Conservation (phyloP, 2,797 vertebrate genomes). For the Silurus aristotelis region DNA sequence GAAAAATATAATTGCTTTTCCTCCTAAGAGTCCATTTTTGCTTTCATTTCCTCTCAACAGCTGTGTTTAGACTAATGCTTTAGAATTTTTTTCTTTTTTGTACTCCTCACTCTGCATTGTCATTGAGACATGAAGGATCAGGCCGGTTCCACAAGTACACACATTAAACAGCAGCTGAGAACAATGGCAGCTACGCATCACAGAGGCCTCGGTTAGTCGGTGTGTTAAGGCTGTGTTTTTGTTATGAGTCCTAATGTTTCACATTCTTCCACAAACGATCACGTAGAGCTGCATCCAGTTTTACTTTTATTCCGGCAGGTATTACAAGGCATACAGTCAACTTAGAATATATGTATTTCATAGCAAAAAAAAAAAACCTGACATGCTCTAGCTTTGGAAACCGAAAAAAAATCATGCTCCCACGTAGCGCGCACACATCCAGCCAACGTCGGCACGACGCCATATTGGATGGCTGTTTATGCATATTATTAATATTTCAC, state of each 20-base stretch:
- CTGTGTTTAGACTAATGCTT: conserved; percentile 34
- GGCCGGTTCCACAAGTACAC: conserved; percentile 13
- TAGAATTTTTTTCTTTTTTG: conserved; percentile 19
- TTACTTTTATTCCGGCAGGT: neutral
- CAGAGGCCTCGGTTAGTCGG: neutral
- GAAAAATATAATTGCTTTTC: neutral
- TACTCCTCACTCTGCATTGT: conserved; percentile 18
- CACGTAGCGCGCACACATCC: neutral
- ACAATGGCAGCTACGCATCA: conserved; percentile 28
- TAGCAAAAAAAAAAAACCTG: neutral
- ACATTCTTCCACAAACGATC: neutral
- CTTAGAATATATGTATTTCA: too few species aligned
- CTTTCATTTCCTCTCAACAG: conserved; percentile 9
- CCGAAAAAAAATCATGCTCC: neutral
- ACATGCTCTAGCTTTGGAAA: neutral
- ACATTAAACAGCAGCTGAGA: conserved; percentile 31
- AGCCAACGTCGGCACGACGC: neutral
- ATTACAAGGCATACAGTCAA: neutral
- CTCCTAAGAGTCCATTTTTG: neutral
- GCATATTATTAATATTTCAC: neutral
- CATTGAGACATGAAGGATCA: conserved; percentile 33
- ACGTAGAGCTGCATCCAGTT: neutral
- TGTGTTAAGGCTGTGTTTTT: conserved; percentile 23
- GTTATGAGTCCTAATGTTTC: neutral
- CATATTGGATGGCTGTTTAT: neutral